These are phyloP conservation scores for Apamea anceps DNA, from an alignment of 2,888 invertebrate genomes.

Conservation along the genomic window DNA sequence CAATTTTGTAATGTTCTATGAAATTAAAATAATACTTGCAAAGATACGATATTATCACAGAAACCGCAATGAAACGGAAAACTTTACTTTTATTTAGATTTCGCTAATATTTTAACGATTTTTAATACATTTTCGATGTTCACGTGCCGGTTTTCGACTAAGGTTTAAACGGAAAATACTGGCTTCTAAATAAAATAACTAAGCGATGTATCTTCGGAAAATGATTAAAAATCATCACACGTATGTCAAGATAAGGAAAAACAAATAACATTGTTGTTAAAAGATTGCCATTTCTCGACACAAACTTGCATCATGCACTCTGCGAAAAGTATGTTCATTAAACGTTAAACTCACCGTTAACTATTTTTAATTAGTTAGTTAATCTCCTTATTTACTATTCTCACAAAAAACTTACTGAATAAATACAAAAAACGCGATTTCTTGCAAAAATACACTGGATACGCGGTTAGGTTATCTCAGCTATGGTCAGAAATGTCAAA, in stretches of 20 bases:
- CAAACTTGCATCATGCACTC: constrained; percentile 31
- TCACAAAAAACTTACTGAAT: constrained; percentile 9
- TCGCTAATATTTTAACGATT: not conserved
- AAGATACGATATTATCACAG: not conserved
- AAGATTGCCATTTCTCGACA: constrained; percentile 1
- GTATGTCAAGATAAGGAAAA: constrained; percentile 37
- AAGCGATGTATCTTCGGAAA: not conserved
- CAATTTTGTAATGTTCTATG: constrained; percentile 1
- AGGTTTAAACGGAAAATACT: not conserved
- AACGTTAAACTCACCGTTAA: constrained; percentile 37
- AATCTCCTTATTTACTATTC: constrained; percentile 6
- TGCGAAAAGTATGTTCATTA: constrained; percentile 1
- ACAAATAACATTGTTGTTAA: constrained; percentile 40
- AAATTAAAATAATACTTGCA: not conserved
- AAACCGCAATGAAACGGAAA: constrained; percentile 5
- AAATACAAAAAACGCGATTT: constrained; percentile 36
- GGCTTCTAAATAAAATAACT: not conserved
- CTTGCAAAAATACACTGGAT: constrained; percentile 29
- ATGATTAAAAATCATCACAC: not conserved
- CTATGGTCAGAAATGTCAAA: constrained; percentile 45
- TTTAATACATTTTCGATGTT: not conserved
- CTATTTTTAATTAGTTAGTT: not conserved
- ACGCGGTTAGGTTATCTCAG: constrained; percentile 45
- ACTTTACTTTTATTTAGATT: not conserved
- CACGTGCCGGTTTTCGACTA: constrained; percentile 24